Percentiles rank a stretch among this genome's conserved stretches.
These are phyloP conservation scores for Noctua fimbriata DNA, from an alignment of 2,888 invertebrate species.

Conservation along the genomic window DNA sequence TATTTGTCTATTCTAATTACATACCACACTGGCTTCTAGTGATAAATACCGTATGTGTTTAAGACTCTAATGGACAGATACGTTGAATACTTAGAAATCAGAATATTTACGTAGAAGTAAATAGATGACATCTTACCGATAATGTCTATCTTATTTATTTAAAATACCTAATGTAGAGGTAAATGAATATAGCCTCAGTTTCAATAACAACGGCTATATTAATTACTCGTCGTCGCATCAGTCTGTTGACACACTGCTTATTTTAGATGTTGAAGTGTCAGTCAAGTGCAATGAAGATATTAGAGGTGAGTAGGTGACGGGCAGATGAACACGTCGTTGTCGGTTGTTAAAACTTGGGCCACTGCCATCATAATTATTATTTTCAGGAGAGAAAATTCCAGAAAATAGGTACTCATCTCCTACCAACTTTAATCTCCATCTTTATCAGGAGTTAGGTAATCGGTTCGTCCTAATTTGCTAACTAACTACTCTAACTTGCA, in stretches of 20 bases:
- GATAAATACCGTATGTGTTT: slow-evolving; percentile 48
- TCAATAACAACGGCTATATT: slow-evolving; percentile 13
- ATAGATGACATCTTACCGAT: slow-evolving; percentile 12
- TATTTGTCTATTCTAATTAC: slow-evolving; percentile 85
- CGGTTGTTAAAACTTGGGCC: slow-evolving; percentile 47
- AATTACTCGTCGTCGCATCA: slow-evolving; percentile 4
- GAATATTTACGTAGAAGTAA: not conserved
- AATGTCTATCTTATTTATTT: not conserved
- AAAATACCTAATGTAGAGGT: not conserved
- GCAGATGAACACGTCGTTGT: slow-evolving; percentile 31
- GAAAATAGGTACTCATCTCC: not conserved
- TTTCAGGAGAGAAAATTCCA: slow-evolving; percentile 22
- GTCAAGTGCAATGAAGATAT: slow-evolving; percentile 50
- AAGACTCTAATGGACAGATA: slow-evolving; percentile 38
- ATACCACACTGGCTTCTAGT: slow-evolving; percentile 56
- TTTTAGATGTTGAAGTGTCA: slow-evolving; percentile 52
- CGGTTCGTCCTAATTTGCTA: not conserved
- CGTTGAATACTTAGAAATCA: slow-evolving; percentile 5
- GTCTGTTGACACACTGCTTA: slow-evolving; percentile 45
- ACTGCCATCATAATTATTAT: slow-evolving; percentile 41
- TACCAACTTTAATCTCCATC: slow-evolving; percentile 1
- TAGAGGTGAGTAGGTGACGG: slow-evolving; percentile 51
- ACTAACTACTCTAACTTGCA: too few relatives aligned
- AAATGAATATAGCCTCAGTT: slow-evolving; percentile 4
- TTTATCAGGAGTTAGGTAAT: not conserved